A percentile compares a stretch with the other conserved stretches of the same genome.
These are phyloP conservation scores for Myotis yumanensis DNA, from an alignment of 2,113 vertebrate genomes.

Conservation along the genomic window DNA sequence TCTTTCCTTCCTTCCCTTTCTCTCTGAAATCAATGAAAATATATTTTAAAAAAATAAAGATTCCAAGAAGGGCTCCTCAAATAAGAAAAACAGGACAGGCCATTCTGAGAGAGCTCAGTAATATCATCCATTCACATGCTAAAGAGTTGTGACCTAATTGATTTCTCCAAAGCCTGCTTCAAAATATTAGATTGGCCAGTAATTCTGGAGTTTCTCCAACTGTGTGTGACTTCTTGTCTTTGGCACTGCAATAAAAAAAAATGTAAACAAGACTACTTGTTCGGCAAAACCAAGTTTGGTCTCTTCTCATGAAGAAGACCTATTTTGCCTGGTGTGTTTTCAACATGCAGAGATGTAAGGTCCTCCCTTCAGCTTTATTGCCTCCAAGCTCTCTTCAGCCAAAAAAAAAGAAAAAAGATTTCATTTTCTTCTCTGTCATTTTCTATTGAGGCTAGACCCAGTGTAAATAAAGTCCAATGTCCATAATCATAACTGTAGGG, in stretches of 20 bases:
- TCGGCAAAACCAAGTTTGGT: neutral
- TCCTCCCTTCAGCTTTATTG: neutral
- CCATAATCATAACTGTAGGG: neutral
- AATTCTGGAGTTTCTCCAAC: neutral
- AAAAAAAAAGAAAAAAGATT: neutral
- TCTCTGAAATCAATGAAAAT: no score
- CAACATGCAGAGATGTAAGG: neutral
- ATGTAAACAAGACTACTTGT: neutral
- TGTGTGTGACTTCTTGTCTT: neutral
- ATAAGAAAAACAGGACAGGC: slow-evolving; percentile 10
- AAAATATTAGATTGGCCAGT: slow-evolving; percentile 29
- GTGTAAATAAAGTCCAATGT: neutral
- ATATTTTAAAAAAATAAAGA: neutral
- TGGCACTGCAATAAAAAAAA: neutral
- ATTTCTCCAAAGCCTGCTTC: slow-evolving; percentile 11
- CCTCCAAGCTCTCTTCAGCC: neutral
- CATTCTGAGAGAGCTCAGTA: neutral
- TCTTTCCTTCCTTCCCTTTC: no score
- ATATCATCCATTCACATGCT: neutral
- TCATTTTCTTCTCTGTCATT: slow-evolving; percentile 27
- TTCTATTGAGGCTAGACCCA: neutral
- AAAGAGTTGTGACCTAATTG: slow-evolving; percentile 14
- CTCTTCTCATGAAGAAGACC: neutral
- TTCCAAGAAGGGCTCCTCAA: neutral
- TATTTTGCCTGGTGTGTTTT: slow-evolving; percentile 4